Percentiles rank a stretch among this genome's conserved stretches.
These are phyloP conservation scores for Drosophila kepulauana DNA, from an alignment of 1,140 invertebrate species.

Conservation along the genomic window DNA sequence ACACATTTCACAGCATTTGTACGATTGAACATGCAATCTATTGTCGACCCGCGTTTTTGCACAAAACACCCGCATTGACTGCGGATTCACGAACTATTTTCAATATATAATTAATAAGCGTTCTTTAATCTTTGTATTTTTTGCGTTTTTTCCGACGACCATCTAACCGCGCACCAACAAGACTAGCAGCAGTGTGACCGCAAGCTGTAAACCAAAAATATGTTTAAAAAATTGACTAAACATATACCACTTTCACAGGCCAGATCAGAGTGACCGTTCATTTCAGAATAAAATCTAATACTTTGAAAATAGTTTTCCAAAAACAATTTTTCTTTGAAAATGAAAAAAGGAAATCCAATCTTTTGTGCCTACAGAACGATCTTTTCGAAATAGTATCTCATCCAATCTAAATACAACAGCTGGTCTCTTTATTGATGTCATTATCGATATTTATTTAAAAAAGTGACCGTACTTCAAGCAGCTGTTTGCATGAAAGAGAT, in stretches of 20 bases:
- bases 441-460: constrained; percentile 30
- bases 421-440: not conserved
- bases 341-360: too few relatives aligned
- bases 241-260: not conserved
- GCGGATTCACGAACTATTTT: constrained; percentile 6
- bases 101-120: constrained; percentile 19
- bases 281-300: not conserved
- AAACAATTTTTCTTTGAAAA: too few relatives aligned
- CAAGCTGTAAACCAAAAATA: not conserved
- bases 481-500: constrained; percentile 36
- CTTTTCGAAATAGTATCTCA: too few relatives aligned
- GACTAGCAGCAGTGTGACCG: constrained; percentile 16
- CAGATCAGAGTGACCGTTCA: not conserved
- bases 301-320: too few relatives aligned
- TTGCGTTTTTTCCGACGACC: constrained; percentile 1
- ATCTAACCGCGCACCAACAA: constrained; percentile 26
- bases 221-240: not conserved
- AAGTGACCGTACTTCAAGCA: constrained; percentile 26
- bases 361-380: too few relatives aligned
- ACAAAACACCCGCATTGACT: constrained; percentile 12
- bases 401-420: too few relatives aligned
- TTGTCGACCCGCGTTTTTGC: constrained; percentile 10
- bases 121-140: constrained; percentile 11
- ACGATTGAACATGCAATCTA: constrained; percentile 1
- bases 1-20: constrained; percentile 70